Evolutionary conservation across 2,113 vertebrate genomes (phyloP), one percentile per base, ranked within the genome.

Genomic region (Myiozetetes cayanensis): DNA sequence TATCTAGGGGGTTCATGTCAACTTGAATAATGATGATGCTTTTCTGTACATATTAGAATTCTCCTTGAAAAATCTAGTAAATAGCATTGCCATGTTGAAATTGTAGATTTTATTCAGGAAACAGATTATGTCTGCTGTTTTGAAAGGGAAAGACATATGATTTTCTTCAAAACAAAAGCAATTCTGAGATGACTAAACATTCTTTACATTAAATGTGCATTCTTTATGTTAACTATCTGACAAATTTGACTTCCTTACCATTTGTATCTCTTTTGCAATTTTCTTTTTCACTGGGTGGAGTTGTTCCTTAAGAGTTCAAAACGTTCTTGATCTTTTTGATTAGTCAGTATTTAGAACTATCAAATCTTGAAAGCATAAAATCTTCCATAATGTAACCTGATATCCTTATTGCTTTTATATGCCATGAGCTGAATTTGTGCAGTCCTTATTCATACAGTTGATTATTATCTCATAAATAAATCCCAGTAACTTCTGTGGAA

Each of bases 11-110:
- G 88, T 94, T 97, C 83, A 78, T 94, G 97, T 97, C 96, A 96
- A 85, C 89, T 97, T 96, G 95, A 97, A 96, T 97, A 96, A 97
- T 97, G 97, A 95, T 87, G 75, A 39, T 27, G 94, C 93, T 90
- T 88, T 95, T 96, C 95, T 90, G 77, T 85, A 89, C 46, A 61
- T 96, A 87, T 50, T 96, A 94, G 91, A 97, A 87, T 90, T 96
- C 90, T 94, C 86, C 85, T 94, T 92, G 94, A 96, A 97, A 84
- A 93, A 93, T 92, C 89, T 72, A 70, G 75, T 90, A 95, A 94
- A 94, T n/a, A 80, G 43, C 37, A 70, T 85, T 96, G 58, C 71
- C 28, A 17, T 37, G 15, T 82, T 79, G 70, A 95, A 35, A 62
- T 21, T 43, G 56, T 65, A 80, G 62, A 53, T 83, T 93, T 93